Evolutionary conservation across 2,113 vertebrate genomes (phyloP).

Genomic region (Porphyrio hochstetteri): DNA sequence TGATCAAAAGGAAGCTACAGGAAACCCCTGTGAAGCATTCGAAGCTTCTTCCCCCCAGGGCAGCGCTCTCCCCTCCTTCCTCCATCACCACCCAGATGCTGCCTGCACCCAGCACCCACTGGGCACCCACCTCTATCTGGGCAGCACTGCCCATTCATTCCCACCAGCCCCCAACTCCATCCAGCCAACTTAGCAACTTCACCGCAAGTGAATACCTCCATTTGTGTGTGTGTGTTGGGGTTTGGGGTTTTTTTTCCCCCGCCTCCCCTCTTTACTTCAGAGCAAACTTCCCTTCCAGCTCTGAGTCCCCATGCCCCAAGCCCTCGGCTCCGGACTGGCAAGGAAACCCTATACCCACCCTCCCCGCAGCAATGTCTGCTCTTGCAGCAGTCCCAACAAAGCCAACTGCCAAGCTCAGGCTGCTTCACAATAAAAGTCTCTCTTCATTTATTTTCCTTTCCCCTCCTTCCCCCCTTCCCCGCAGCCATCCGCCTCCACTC

Average conservation of each 20-base stretch:
- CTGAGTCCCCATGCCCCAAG: constrained; percentile 64
- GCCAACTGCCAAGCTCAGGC: constrained; percentile 72
- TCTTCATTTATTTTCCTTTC: neutral
- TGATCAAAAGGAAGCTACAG: neutral
- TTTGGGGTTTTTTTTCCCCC: neutral
- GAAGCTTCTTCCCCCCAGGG: constrained; percentile 16
- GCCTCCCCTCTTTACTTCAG: constrained; percentile 48
- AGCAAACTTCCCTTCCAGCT: constrained; percentile 66
- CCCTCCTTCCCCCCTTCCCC: constrained; percentile 26
- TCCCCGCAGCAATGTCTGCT: constrained; percentile 78
- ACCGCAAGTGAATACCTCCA: constrained; percentile 64
- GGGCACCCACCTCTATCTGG: neutral
- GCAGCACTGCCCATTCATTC: neutral
- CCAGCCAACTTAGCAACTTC: constrained; percentile 53
- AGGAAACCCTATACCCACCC: constrained; percentile 75
- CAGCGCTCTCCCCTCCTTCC: neutral
- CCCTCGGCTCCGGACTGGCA: constrained; percentile 74
- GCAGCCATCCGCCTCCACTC: constrained; percentile 37
- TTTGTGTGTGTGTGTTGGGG: neutral
- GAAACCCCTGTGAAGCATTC: neutral
- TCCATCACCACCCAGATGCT: neutral
- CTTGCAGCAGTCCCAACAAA: constrained; percentile 80
- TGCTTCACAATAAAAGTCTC: constrained; percentile 78
- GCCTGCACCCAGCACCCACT: neutral
- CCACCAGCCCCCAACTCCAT: constrained; percentile 29